These are phyloP conservation scores for Hofmannophila pseudospretella DNA, from an alignment of 2,888 invertebrate genomes.

Conservation along the genomic window DNA sequence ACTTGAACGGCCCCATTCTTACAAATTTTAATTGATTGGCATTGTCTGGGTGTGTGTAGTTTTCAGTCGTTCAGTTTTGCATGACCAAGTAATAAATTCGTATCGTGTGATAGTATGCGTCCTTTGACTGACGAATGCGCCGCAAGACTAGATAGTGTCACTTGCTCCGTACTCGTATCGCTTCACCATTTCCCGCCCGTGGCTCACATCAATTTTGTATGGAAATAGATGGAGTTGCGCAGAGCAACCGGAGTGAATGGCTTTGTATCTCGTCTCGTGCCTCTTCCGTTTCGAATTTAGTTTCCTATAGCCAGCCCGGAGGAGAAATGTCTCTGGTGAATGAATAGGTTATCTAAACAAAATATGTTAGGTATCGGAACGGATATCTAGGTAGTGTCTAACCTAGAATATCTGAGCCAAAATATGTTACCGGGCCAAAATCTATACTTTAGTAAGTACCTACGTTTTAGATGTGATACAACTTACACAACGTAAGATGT, in stretches of 20 bases:
- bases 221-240: conserved; percentile 39
- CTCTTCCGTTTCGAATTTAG: conserved; percentile 21
- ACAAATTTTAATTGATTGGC: no score
- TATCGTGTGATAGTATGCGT: conserved; percentile 31
- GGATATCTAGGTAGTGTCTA: no score
- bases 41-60: no score
- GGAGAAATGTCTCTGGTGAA: not conserved
- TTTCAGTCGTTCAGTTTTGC: no score
- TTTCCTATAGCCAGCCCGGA: conserved; percentile 4
- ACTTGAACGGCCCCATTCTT: no score
- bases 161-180: conserved; percentile 35
- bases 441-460: no score
- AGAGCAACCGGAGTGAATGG: conserved; percentile 27
- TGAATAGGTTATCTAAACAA: not conserved
- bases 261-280: conserved; percentile 23
- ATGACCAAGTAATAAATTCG: no score
- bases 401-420: no score
- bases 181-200: conserved; percentile 41
- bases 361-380: no score
- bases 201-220: conserved; percentile 49
- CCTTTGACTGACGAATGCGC: conserved; percentile 30
- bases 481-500: no score
- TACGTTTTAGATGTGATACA: no score
- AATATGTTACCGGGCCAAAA: no score
- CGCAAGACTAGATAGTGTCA: conserved; percentile 35